These are phyloP conservation scores for Athene cunicularia DNA, from an alignment of 2,113 vertebrate genomes.

Conservation along the genomic window DNA sequence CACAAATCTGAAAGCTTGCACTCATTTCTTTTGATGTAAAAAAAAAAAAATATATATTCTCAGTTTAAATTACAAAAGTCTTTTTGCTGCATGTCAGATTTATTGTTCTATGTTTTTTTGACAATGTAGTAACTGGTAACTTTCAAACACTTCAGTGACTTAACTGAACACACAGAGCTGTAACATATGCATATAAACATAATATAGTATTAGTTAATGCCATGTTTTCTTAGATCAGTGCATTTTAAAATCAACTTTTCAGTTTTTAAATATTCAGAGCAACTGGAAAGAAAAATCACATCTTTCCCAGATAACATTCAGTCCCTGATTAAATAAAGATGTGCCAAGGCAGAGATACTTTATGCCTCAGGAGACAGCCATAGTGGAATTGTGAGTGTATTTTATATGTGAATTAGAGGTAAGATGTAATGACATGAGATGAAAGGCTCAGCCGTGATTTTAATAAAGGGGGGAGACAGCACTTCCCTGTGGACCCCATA, in stretches of 20 bases:
- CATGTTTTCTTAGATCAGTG: constrained; percentile 20
- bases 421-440: constrained; percentile 54
- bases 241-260: constrained; percentile 12
- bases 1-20: not conserved
- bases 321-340: constrained; percentile 52
- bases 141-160: not conserved
- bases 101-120: not conserved
- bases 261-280: constrained; percentile 15
- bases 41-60: rapidly evolving
- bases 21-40: not conserved
- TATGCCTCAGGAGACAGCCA: constrained; percentile 21
- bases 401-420: constrained; percentile 55
- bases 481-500: constrained; percentile 12
- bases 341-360: not conserved
- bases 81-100: not conserved
- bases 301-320: constrained; percentile 16
- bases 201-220: not conserved
- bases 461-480: constrained; percentile 25
- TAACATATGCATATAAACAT: not conserved
- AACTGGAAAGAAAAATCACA: constrained; percentile 4
- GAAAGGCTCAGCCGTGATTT: constrained; percentile 13
- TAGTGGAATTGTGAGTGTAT: constrained; percentile 6
- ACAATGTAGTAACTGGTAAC: not conserved
- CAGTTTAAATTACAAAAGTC: not conserved
- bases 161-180: not conserved